Conservation (phyloP, 2,113 vertebrate genomes). For the Chaetorhynchus papuensis region DNA sequence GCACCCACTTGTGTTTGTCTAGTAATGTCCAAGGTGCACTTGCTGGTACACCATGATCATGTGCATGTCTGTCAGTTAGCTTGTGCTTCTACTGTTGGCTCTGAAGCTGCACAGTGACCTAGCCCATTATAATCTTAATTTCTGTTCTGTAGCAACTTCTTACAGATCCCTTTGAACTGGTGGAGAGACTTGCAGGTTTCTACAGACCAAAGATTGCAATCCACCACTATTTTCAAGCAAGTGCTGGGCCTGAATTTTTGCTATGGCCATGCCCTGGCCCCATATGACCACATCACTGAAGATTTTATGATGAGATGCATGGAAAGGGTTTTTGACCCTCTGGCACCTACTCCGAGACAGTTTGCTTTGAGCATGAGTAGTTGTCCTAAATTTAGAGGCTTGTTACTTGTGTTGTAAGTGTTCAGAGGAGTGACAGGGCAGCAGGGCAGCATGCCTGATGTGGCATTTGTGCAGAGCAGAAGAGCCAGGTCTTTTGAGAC, state of each 20-base stretch:
- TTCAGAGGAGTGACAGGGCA: neutral
- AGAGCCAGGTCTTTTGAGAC: neutral
- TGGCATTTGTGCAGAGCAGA: neutral
- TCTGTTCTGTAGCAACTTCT: neutral
- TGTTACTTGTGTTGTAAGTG: neutral
- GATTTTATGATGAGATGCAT: neutral
- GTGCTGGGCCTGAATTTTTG: neutral
- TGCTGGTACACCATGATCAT: neutral
- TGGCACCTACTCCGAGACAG: neutral
- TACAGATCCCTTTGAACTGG: neutral
- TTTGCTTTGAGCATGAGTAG: neutral
- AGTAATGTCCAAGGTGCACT: neutral
- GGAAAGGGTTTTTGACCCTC: neutral
- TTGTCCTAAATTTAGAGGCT: neutral
- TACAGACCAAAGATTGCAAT: neutral
- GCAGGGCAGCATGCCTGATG: neutral
- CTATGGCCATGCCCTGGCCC: neutral
- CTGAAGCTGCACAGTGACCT: neutral
- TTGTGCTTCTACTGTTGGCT: neutral
- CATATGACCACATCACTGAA: fast-evolving
- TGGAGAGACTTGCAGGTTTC: neutral
- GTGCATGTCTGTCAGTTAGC: neutral
- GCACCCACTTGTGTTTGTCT: neutral
- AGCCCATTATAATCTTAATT: neutral
- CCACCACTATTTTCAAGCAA: neutral